phyloP scores from a whole-genome alignment of 1,140 invertebrate genomes.

The Anastrepha ludens region DNA sequence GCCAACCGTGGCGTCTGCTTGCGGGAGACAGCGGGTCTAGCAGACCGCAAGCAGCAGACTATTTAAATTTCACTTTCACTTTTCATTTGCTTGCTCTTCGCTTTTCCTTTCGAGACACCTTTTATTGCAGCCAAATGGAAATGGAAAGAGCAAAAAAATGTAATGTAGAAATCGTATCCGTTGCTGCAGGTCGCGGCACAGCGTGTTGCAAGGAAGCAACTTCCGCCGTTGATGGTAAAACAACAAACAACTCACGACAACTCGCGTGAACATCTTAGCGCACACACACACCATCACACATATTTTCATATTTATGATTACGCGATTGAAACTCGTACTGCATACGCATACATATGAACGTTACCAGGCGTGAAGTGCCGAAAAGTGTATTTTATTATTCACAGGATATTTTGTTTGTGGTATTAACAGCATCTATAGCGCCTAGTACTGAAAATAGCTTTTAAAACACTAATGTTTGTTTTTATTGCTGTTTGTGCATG shows the following conservation, averaged over 20 bases:
- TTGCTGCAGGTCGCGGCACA: background rate
- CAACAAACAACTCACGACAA: background rate
- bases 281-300: background rate
- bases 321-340: too few species aligned
- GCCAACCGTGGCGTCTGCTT: conserved; percentile 24
- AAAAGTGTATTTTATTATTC: background rate
- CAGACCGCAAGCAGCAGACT: background rate
- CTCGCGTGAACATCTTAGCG: background rate
- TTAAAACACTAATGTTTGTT: conserved; percentile 9
- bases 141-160: background rate
- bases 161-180: background rate
- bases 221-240: background rate
- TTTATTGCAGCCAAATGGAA: background rate
- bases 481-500: conserved; percentile 14
- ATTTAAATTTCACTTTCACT: conserved; percentile 15
- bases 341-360: background rate
- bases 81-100: background rate
- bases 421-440: background rate
- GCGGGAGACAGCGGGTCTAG: conserved; percentile 21
- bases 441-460: background rate
- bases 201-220: background rate
- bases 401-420: background rate
- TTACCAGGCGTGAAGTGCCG: background rate
- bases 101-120: background rate
- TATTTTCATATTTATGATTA: too few species aligned